Evolutionary conservation across 1,140 invertebrate species (phyloP).

Genomic region (Sogatella furcifera): DNA sequence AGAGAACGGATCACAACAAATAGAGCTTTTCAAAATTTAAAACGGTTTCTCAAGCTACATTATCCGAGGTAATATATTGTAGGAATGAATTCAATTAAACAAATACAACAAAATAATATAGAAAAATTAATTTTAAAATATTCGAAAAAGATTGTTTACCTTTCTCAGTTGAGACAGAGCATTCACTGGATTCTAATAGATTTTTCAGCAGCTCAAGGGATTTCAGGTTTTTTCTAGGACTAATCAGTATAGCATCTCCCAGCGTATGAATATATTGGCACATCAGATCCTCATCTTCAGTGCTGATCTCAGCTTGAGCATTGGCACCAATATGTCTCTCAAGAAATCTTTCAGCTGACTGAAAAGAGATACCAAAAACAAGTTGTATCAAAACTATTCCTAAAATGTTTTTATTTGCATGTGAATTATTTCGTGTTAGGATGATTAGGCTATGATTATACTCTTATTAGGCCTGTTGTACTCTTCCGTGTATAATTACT

Average conservation of each 20-base stretch:
- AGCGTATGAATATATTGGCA: conserved; percentile 29
- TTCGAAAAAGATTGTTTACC: not conserved
- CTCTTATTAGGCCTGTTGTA: too few relatives aligned
- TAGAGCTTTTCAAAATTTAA: too few relatives aligned
- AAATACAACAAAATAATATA: too few relatives aligned
- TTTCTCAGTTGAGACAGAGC: conserved; percentile 21
- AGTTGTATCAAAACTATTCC: not conserved
- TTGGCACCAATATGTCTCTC: conserved; percentile 6
- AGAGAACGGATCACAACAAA: too few relatives aligned
- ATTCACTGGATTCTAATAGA: conserved; percentile 29
- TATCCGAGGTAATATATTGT: too few relatives aligned
- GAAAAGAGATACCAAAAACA: not conserved
- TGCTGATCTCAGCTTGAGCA: not conserved
- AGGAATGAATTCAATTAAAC: too few relatives aligned
- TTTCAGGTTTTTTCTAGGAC: conserved; percentile 24
- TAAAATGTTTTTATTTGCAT: too few relatives aligned
- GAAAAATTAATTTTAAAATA: too few relatives aligned
- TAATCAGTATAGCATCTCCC: conserved; percentile 31
- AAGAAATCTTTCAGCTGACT: not conserved
- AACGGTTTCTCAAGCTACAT: too few relatives aligned
- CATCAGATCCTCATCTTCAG: conserved; percentile 10
- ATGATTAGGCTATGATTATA: too few relatives aligned
- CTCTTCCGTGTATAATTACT: too few relatives aligned
- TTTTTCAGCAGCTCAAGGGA: conserved; percentile 29
- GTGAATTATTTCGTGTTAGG: too few relatives aligned